phyloP scores from a whole-genome alignment of 2,113 vertebrate genomes.

The Onychostruthus taczanowskii region DNA sequence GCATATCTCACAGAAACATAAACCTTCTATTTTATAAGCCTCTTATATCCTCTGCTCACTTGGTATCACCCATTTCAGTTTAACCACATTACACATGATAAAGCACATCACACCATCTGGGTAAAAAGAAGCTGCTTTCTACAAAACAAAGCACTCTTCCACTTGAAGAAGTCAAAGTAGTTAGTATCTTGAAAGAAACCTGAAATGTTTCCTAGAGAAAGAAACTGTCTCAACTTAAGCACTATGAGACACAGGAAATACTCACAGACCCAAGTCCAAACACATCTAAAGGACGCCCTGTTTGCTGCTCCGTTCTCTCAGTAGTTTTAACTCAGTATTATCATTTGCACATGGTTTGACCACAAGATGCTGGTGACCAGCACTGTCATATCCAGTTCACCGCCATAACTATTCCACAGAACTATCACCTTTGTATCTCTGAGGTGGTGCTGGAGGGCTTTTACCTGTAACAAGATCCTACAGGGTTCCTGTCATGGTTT shows the following conservation, averaged over 20 bases:
- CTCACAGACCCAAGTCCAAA: neutral
- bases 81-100: neutral
- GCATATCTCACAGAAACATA: neutral
- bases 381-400: rapidly evolving
- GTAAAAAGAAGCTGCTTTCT: neutral
- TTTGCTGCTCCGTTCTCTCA: neutral
- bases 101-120: neutral
- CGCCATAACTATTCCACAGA: neutral
- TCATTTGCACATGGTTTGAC: neutral
- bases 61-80: neutral
- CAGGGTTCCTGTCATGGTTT: rapidly evolving
- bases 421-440: rapidly evolving
- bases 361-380: neutral
- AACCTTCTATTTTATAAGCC: neutral
- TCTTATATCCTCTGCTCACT: neutral
- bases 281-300: neutral
- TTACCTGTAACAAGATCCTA: neutral
- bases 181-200: neutral
- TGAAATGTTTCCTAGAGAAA: neutral
- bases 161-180: neutral
- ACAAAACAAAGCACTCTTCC: neutral
- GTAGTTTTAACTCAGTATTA: neutral
- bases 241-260: neutral
- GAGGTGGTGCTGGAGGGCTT: neutral
- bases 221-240: neutral